Evolutionary conservation across 2,888 invertebrate genomes (phyloP), one percentile per base, ranked within the genome.

Genomic region (Hydroisotoma schaefferi): DNA sequence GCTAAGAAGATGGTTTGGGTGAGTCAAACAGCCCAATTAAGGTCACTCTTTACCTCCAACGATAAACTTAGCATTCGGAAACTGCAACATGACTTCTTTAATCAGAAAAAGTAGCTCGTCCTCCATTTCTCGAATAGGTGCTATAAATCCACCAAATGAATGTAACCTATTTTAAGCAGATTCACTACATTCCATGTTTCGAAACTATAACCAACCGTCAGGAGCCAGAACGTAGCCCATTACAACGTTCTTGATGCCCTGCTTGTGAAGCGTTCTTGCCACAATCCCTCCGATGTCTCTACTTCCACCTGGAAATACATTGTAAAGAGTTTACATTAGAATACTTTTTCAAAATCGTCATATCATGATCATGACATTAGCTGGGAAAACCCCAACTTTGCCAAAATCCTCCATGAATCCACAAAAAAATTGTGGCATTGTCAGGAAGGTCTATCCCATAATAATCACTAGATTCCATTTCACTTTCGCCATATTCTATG

Each of bases 381-480:
- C n/a, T n/a, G n/a, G n/a, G n/a, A n/a, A n/a, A n/a, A 5, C 25
- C 33, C 8, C 20, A 10, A 61, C 64, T 82, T 76, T 89, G 88
- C 92, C 93, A 94, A 75, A 86, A 93, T 2, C 94, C 94, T 0
- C 94, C 94, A 76, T 94, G 94, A 53, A 94, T 79, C 75, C 83
- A 91, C 1, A 90, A 83, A 53, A 92, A 82, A 63, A 92, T 84
- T 0, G 90, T 87, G 0, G 87, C 81, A 75, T 85, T 55, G 25
- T 58, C 52, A 29, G 63, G 52, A 15, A 71, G 51, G 46, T 71
- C 68, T 6, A 56, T 64, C 8, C 74, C 74, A 48, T 70, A 75
- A 25, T 74, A 57, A 51, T 75, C 75, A 52, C 87, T 80, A 62
- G 85, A 82, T 73, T 87, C 84, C 47, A 81, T 80, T 6, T 81